Conservation (phyloP, 2,888 invertebrate genomes). For the Erpobdella octoculata region DNA sequence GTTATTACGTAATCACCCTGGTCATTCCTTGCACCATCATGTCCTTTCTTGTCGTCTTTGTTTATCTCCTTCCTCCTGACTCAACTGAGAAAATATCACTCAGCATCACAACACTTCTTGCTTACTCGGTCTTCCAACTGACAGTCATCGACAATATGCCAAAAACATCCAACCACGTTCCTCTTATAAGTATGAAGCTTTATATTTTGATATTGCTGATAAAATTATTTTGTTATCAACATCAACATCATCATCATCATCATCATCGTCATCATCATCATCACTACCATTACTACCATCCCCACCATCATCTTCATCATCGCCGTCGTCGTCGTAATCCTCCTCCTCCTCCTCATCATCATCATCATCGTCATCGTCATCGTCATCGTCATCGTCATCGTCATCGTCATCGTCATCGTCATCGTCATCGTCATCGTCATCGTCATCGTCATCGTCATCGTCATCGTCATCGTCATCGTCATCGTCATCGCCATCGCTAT, state of each 20-base stretch:
- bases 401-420: slow-evolving; percentile 15
- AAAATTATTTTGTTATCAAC: too few relatives aligned
- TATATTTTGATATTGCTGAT: too few relatives aligned
- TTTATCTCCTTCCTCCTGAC: slow-evolving; percentile 22
- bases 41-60: slow-evolving; percentile 25
- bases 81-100: slow-evolving; percentile 16
- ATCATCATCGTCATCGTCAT: neutral
- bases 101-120: slow-evolving; percentile 25
- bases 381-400: slow-evolving; percentile 12
- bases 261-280: slow-evolving; percentile 4
- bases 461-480: slow-evolving; percentile 14
- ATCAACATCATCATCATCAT: neutral
- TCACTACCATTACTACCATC: too few relatives aligned
- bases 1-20: slow-evolving; percentile 16
- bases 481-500: neutral
- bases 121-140: slow-evolving; percentile 26
- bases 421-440: neutral
- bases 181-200: slow-evolving; percentile 17
- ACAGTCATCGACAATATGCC: slow-evolving; percentile 23
- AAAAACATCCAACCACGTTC: slow-evolving; percentile 22
- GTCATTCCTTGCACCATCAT: slow-evolving; percentile 15
- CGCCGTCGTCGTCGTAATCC: too few relatives aligned
- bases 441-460: slow-evolving; percentile 5
- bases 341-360: too few relatives aligned
- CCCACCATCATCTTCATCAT: too few relatives aligned